A percentile compares a stretch with the other conserved stretches of the same genome.
Conservation (phyloP, 1,140 invertebrate genomes). For the Monomorium pharaonis region DNA sequence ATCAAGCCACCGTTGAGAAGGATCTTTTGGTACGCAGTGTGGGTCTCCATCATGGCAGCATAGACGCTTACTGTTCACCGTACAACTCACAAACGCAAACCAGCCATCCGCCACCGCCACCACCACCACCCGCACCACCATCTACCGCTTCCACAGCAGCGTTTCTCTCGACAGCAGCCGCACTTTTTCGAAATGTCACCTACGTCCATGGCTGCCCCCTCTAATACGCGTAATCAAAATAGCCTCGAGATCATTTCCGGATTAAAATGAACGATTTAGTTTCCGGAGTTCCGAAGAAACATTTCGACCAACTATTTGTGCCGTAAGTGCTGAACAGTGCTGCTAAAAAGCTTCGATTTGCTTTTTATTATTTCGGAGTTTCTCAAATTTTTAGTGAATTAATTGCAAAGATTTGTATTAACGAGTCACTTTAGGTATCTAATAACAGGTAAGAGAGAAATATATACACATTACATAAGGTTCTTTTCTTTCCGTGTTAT, state of each 20-base stretch:
- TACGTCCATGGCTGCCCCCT: conserved; percentile 91
- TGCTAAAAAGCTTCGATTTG: background rate
- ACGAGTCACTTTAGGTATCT: background rate
- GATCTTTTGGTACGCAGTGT: conserved; percentile 85
- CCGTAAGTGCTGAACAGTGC: conserved; percentile 34
- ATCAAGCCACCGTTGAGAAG: conserved; percentile 90
- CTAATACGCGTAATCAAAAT: conserved; percentile 79
- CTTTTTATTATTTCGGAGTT: background rate
- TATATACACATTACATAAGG: background rate
- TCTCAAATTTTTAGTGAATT: background rate
- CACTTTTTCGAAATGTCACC: conserved; percentile 90
- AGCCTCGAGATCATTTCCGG: background rate
- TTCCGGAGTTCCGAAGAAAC: background rate
- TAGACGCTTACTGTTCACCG: conserved; percentile 85
- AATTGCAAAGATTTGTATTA: background rate
- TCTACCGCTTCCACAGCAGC: conserved; percentile 84
- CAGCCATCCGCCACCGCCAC: conserved; percentile 80
- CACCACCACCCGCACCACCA: conserved; percentile 78
- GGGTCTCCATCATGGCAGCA: conserved; percentile 81
- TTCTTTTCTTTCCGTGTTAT: background rate
- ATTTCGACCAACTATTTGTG: conserved; percentile 20
- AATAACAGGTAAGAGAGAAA: background rate
- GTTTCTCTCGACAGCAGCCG: conserved; percentile 87
- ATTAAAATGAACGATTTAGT: background rate
- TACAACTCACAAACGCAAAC: conserved; percentile 69